Evolutionary conservation across 2,888 invertebrate genomes (phyloP), one percentile per base, ranked within the genome.

Genomic region (Philereme transversata): DNA sequence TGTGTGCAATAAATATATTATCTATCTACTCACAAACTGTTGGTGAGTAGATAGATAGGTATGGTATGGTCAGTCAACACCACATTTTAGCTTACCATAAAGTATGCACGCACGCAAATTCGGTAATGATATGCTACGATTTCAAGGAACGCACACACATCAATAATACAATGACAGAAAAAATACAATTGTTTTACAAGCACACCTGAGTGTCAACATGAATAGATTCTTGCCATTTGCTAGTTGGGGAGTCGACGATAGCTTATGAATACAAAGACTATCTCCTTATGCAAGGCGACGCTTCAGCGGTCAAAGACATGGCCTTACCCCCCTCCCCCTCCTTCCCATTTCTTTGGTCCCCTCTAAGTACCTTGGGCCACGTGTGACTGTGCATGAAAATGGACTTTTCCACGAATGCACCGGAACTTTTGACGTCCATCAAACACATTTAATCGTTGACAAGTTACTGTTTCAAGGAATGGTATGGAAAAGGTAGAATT

Each of bases 171-270:
- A 82, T 78, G 76, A 75, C 77, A 78, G 84, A 88, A 87, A 85
- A 83, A 64, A 49, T 77, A 83, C 83, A 81, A 87, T 88, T 81
- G 87, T 86, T 62, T 79, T 82, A 80, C 84, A 82, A 75, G 78
- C 83, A 82, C 78, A 75, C 76, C 22, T 76, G 78, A 81, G 77
- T 83, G 83, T 87, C 79, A 83, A 83, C 84, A 83, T 83, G 82
- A 86, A 88, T 87, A 89, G 87, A 84, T 90, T 86, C 81, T 85
- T 84, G 79, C 81, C 83, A 79, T 89, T 87, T 86, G 81, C 82
- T 83, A 83, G 86, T 84, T 84, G 86, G 84, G 85, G 81, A 81
- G 83, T 77, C 81, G 78, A 77, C 81, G 74, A 83, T 86, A 82
- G 81, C 79, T 81, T 78, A 76, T 74, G 89, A 87, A 90, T 90